Evolutionary conservation across 2,797 vertebrate genomes (phyloP), one percentile per base, ranked within the genome.

Genomic region (Tokudaia tokunoshimensis): DNA sequence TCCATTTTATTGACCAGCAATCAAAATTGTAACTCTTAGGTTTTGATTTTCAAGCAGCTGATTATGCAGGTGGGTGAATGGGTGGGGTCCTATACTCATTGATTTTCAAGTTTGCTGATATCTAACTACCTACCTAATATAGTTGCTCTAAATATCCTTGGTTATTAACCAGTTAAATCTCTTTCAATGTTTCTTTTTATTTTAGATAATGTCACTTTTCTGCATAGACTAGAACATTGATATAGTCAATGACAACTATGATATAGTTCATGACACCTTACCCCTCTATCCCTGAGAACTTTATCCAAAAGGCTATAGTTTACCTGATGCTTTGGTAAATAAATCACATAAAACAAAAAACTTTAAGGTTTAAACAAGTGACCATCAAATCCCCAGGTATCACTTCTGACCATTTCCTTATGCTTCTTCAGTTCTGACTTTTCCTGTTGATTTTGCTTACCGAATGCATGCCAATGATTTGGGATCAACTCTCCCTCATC

Each of bases 271-370:
- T 78, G 78, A 59, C 4, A 93, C 31, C 1, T 7, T 94, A 47
- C 61, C 4, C 3, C 22, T 59, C 44, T 24, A 74, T 20, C 2
- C 9, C 50, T 55, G 67, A n/a, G 7, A 34, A 29, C 24, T 67
- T 65, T 59, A n/a, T 93, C 22, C 26, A 94, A 44, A 34, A 26
- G 14, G 65, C n/a, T 96, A 0, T 75, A 74, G 8, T 85, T 89
- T 91, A 26, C 57, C 31, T 34, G 14, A 37, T 89, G 47, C 15
- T 93, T 94, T 88, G 91, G 50, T 95, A 44, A 80, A n/a, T 41
- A 24, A 11, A 65, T 67, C 34, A 52, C 29, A 3, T 52, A 65
- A 76, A 81, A 76, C 55, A 80, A 95, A 90, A 14, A 75, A 65
- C 34, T 82, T 84, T 72, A 75, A 75, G 80, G 29, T 17, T 81